phyloP scores from a whole-genome alignment of 2,888 invertebrate species.

The Venustoraphidia nigricollis region DNA sequence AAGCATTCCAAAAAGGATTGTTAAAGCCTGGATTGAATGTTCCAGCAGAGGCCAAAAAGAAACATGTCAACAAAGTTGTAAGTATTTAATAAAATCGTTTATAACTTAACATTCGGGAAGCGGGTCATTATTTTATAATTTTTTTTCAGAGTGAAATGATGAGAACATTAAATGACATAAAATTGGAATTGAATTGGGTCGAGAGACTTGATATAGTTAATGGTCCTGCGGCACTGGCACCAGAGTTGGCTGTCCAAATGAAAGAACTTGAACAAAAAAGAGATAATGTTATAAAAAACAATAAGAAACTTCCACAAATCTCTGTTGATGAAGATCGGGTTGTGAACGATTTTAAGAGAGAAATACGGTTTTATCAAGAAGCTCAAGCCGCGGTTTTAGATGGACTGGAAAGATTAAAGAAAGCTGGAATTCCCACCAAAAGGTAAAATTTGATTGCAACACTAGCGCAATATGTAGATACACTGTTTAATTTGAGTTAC shows the following conservation, averaged over 20 bases:
- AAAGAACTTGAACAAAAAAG: slow-evolving; percentile 60
- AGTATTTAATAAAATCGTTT: slow-evolving; percentile 20
- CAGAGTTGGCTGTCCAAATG: slow-evolving; percentile 64
- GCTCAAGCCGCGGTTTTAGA: slow-evolving; percentile 76
- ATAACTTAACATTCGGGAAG: neutral
- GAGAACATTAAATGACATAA: slow-evolving; percentile 54
- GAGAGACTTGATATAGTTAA: slow-evolving; percentile 72
- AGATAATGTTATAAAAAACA: slow-evolving; percentile 46
- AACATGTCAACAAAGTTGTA: slow-evolving; percentile 59
- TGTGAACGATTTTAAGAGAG: slow-evolving; percentile 82
- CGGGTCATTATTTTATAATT: slow-evolving; percentile 5
- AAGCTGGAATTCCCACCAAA: slow-evolving; percentile 58
- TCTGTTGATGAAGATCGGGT: slow-evolving; percentile 59
- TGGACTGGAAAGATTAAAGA: slow-evolving; percentile 62
- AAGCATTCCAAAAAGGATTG: slow-evolving; percentile 72
- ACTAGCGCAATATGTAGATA: neutral
- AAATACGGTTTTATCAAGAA: slow-evolving; percentile 74
- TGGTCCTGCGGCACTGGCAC: slow-evolving; percentile 64
- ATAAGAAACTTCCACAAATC: slow-evolving; percentile 47
- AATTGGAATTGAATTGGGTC: slow-evolving; percentile 63
- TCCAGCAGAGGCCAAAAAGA: slow-evolving; percentile 40
- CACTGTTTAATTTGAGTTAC: no score
- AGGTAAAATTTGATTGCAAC: slow-evolving; percentile 27
- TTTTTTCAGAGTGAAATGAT: slow-evolving; percentile 39
- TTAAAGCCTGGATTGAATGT: slow-evolving; percentile 76